Conservation (phyloP, 2,797 vertebrate genomes). For the Psittacula derbiana region DNA sequence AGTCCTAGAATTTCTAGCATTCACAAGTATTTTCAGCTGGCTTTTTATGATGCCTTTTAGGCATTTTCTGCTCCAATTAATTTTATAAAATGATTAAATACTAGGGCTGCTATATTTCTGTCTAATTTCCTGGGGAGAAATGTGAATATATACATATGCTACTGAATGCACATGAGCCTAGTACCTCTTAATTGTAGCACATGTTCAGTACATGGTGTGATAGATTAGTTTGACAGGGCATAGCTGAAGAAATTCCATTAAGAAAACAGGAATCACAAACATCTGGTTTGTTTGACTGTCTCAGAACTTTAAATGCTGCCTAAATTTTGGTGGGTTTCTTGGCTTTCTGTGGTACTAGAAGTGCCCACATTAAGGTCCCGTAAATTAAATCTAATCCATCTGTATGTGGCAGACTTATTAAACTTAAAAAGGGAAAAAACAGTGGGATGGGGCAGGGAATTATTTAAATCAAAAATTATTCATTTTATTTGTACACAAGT, state of each 20-base stretch:
- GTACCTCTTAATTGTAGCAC: neutral
- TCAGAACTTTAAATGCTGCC: neutral
- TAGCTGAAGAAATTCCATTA: neutral
- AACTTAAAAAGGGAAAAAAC: neutral
- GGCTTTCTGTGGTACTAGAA: neutral
- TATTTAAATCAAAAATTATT: neutral
- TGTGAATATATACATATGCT: neutral
- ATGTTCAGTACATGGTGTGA: neutral
- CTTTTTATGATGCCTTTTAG: neutral
- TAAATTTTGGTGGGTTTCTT: neutral
- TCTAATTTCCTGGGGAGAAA: neutral
- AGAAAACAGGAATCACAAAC: neutral
- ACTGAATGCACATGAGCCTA: neutral
- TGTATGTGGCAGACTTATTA: neutral
- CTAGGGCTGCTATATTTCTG: neutral
- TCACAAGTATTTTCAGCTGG: neutral
- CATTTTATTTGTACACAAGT: neutral
- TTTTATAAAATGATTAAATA: neutral
- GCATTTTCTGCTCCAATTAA: neutral
- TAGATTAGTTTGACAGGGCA: neutral
- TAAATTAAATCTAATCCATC: neutral
- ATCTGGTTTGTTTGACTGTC: neutral
- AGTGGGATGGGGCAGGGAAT: neutral
- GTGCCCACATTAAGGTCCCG: neutral
- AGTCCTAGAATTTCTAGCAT: neutral